Evolutionary conservation across 2,113 vertebrate species (phyloP).

Genomic region (Pluvialis apricaria): DNA sequence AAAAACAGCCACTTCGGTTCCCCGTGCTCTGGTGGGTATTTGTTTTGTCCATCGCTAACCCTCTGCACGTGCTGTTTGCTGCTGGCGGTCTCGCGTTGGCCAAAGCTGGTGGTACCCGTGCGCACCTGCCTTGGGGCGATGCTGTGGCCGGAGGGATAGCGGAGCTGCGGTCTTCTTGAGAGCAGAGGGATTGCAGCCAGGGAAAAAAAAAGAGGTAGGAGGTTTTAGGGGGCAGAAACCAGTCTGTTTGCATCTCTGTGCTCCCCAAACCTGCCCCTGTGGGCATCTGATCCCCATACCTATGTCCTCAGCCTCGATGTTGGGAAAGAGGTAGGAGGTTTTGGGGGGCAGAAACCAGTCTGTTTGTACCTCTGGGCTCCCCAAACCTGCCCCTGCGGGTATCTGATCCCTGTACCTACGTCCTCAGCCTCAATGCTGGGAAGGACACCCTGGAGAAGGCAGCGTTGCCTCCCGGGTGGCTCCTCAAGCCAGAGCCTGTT

Average conservation of each 20-base stretch:
- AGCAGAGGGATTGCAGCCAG: background rate
- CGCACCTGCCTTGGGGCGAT: rapidly evolving
- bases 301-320: background rate
- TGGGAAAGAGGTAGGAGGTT: background rate
- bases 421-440: background rate
- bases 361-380: background rate
- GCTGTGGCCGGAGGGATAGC: background rate
- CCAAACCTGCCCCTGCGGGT: rapidly evolving
- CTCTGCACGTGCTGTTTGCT: background rate
- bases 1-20: background rate
- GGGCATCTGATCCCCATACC: background rate
- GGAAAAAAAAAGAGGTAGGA: background rate
- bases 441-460: background rate
- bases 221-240: background rate
- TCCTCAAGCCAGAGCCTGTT: background rate
- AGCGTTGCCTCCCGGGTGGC: background rate
- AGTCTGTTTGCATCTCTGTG: background rate
- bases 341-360: background rate
- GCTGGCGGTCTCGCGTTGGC: background rate
- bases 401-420: background rate
- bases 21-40: background rate
- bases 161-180: background rate
- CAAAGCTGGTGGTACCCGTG: background rate
- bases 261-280: rapidly evolving
- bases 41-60: background rate